Evolutionary conservation across 1,140 invertebrate species (phyloP), one percentile per base, ranked within the genome.

Genomic region (Solenopsis invicta): DNA sequence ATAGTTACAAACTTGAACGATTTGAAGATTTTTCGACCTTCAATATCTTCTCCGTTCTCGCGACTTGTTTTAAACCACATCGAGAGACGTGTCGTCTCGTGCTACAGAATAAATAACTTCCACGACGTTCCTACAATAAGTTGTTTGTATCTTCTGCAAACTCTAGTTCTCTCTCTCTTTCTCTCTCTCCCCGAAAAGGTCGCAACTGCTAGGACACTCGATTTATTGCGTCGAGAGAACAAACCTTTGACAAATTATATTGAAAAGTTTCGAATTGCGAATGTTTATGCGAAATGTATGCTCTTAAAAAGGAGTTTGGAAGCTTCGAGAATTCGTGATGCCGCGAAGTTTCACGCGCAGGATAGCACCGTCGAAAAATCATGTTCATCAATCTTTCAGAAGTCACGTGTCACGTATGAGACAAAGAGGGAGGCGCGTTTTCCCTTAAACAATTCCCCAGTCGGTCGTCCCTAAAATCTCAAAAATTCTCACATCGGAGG

Each of bases 181-280:
- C 41, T 41, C 29, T 13, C 8, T 75, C 52, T 18, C 48, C 0
- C 1, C 1, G 13, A 76, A 37, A 76, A 37, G 34, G 16, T 74
- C 18, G 72, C 8, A 61, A 76, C 21, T 45, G 16, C 45, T 16
- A 12, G 34, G 37, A 9, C 37, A 13, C 16, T 18, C 34, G 37
- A 76, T 59, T 76, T 76, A 76, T 61, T 45, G 54, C 74, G 6
- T 13, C 34, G 74, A 18, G 54, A 76, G 34, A 41, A 41, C n/a
- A 59, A 54, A 56, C 12, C 18, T 56, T 75, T 75, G 54, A 75
- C 54, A 75, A 74, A 54, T 69, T 50, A 69, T 69, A 69, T 48
- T 50, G 50, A 45, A 21, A 59, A 76, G 54, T 76, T 75, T 76
- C 5, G 21, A 76, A 61, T 61, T 21, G 54, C 37, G 16, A 41